Evolutionary conservation across 1,140 invertebrate species (phyloP), one percentile per base, ranked within the genome.

Genomic region (Cotesia typhae): DNA sequence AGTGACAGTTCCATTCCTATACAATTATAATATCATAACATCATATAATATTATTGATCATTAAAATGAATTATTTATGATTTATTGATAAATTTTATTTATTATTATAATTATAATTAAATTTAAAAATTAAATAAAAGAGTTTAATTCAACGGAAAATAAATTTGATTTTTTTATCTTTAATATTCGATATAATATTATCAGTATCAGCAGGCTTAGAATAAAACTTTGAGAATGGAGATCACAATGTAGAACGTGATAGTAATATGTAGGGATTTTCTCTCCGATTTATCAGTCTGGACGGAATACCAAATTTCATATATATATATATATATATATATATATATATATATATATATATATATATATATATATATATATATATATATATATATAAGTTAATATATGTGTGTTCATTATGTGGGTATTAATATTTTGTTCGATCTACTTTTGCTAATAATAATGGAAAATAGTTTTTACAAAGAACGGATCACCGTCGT

Each of bases 261-360:
- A 67, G 73, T 76, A 80, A 79, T 79, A 78, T 77, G 75, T 70
- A 52, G 61, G 78, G 74, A 80, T 79, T 73, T 75, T 57, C 63
- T 68, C 17, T 41, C 70, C 72, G 72, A 64, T 73, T 55, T 71
- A 51, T 35, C 28, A 12, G 77, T 75, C 61, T 74, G 76, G 12
- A 7, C 47, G 60, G 83, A 85, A 85, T 85, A 84, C 76, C 81
- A 83, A 85, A 28, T 28, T 84, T 80, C 74, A 47, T 47, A 47
- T 47, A 6, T 47, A 73, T 14, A 14, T 14, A 14, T 14, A 14
- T 14, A 14, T 14, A 14, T 14, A 14, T 14, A 14, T 71, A 77
- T 79, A 83, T 85, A 61, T 47, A 47, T 47, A 6, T 47, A 73
- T 14, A 14, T 14, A 14, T 14, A 14, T 14, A 14, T 14, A 14